phyloP scores from a whole-genome alignment of 2,888 invertebrate genomes.

The Pseudanteris insignis region DNA sequence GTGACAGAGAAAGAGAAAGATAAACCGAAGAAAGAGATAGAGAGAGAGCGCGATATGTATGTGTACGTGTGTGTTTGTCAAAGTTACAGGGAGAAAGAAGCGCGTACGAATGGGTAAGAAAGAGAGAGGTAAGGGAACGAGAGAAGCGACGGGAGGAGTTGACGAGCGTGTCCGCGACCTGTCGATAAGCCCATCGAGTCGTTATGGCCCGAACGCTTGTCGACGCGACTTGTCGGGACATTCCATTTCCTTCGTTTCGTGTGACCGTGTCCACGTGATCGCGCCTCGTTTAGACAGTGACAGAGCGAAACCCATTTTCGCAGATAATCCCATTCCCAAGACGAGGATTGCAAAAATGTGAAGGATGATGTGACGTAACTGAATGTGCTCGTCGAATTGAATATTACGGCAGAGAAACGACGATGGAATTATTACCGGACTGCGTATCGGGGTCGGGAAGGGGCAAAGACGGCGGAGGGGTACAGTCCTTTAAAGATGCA shows the following conservation, averaged over 20 bases:
- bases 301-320: slow-evolving; percentile 38
- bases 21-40: background rate
- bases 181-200: slow-evolving; percentile 57
- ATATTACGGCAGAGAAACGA: slow-evolving; percentile 11
- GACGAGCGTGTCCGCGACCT: slow-evolving; percentile 51
- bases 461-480: too few species aligned
- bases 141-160: slow-evolving; percentile 15
- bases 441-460: background rate
- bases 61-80: too few species aligned
- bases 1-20: background rate
- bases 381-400: slow-evolving; percentile 9
- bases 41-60: slow-evolving; percentile 1
- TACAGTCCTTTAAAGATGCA: too few species aligned
- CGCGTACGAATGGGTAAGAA: background rate
- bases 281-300: slow-evolving; percentile 34
- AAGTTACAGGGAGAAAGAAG: slow-evolving; percentile 1
- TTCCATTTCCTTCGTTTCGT: slow-evolving; percentile 57
- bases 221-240: slow-evolving; percentile 53
- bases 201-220: slow-evolving; percentile 39
- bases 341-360: slow-evolving; percentile 17
- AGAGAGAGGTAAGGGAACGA: background rate
- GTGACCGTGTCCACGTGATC: slow-evolving; percentile 42
- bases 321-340: slow-evolving; percentile 38
- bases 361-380: slow-evolving; percentile 32
- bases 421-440: slow-evolving; percentile 7